A percentile compares a stretch with the other conserved stretches of the same genome.
These are phyloP conservation scores for Mus pahari DNA, from an alignment of 2,113 vertebrate genomes.

Conservation along the genomic window DNA sequence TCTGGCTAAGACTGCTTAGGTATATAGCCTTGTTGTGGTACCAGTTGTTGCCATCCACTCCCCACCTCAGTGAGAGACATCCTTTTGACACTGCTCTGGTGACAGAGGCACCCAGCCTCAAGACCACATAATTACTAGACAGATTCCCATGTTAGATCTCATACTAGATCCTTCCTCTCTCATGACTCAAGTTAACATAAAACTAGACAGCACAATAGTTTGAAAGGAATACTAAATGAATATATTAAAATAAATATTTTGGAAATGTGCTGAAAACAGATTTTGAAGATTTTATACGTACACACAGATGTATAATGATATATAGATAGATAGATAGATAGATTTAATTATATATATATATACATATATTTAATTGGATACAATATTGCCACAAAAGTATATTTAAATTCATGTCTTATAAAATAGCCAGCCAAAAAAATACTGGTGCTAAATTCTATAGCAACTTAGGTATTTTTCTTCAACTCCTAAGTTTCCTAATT, in stretches of 20 bases:
- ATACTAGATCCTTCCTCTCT: not conserved
- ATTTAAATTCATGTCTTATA: slow-evolving; percentile 43
- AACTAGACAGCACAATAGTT: not conserved
- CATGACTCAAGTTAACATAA: not conserved
- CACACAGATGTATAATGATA: no score
- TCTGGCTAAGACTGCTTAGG: not conserved
- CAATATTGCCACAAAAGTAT: slow-evolving; percentile 9
- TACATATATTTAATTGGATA: slow-evolving; percentile 24
- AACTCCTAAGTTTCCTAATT: slow-evolving; percentile 52
- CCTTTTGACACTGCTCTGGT: not conserved
- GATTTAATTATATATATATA: not conserved
- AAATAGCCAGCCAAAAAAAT: slow-evolving; percentile 43
- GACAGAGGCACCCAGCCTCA: not conserved
- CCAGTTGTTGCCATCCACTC: not conserved
- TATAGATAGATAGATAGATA: no score
- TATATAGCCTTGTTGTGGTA: not conserved
- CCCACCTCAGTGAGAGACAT: not conserved
- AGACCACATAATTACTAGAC: not conserved
- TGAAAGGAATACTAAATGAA: not conserved
- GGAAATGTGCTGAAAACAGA: not conserved
- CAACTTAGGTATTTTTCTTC: slow-evolving; percentile 54
- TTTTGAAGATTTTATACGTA: not conserved
- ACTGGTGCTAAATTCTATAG: not conserved
- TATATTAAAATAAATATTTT: not conserved
- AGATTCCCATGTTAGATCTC: not conserved